A percentile compares a stretch with the other conserved stretches of the same genome.
Conservation (phyloP, 2,113 vertebrate species). For the Prunella himalayana region DNA sequence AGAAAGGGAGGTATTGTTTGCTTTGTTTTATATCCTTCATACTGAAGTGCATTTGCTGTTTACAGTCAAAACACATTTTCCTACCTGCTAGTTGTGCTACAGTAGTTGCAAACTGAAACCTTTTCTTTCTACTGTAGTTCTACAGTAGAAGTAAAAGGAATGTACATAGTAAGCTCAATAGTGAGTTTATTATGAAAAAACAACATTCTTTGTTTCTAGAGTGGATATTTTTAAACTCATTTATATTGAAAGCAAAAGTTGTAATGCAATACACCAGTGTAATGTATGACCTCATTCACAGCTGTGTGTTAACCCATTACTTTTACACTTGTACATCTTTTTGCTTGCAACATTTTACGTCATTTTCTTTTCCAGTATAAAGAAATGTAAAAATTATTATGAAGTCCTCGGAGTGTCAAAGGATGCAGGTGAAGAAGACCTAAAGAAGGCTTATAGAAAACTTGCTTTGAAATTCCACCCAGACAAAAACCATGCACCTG, state of each 20-base stretch:
- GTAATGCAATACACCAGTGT: neutral
- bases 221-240: neutral
- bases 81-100: neutral
- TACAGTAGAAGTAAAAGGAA: neutral
- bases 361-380: conserved; percentile 83
- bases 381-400: conserved; percentile 95
- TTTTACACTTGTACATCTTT: neutral
- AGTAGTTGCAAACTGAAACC: neutral
- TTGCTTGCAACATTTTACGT: neutral
- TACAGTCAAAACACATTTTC: neutral
- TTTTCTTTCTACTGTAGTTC: neutral
- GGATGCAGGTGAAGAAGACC: conserved; percentile 91
- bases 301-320: neutral
- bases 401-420: conserved; percentile 91
- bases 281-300: neutral
- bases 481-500: conserved; percentile 95
- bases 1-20: neutral
- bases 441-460: conserved; percentile 96
- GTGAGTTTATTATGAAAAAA: neutral
- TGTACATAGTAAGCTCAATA: neutral
- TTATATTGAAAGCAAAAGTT: neutral
- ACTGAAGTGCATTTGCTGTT: neutral
- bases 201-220: neutral
- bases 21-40: neutral
- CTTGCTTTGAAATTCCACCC: conserved; percentile 97